Evolutionary conservation across 2,797 vertebrate species (phyloP), one percentile per base, ranked within the genome.

Genomic region (Thripadectes ignobilis): DNA sequence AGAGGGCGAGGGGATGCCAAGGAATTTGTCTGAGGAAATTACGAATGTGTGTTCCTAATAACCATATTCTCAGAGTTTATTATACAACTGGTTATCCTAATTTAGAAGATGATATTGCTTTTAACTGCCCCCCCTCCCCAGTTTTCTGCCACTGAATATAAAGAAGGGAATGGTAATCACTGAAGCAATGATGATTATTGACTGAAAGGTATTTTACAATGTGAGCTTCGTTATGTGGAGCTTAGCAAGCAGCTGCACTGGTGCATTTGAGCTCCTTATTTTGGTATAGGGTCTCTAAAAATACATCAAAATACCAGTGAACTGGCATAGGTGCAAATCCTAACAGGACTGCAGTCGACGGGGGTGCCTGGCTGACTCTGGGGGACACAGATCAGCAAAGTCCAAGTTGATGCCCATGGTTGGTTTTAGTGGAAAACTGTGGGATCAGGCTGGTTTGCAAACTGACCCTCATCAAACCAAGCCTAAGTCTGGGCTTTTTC

Each of bases 171-270:
- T 22, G 36, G 61, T 96, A 96, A 95, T 94, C 95, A 95, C 85
- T 86, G 95, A 86, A 95, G 95, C 79, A 95, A 94, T 96, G 87
- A 96, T 96, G 93, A 96, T 94, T 95, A 92, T 87, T 93, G 94
- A 94, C 93, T 96, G 93, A 95, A 95, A 94, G 82, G 92, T 91
- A 78, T 96, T 97, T 98, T 95, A 88, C 93, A 95, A 95, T 74
- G 91, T 89, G 81, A 97, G 95, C 55, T 87, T 71, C 15, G 77
- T 85, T 91, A 68, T 19, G 46, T 63, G 65, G 59, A 65, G 76
- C 87, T 96, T 92, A 94, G 91, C 93, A 95, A 92, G 93, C 87
- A 93, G 94, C 79, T 88, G 91, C 59, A 48, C 75, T 22, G 51
- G 67, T 72, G 69, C 65, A 30, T 85, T 85, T 67, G 73, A 87